These are phyloP conservation scores for Darevskia mixta DNA, from an alignment of 2,797 vertebrate genomes.

Conservation along the genomic window DNA sequence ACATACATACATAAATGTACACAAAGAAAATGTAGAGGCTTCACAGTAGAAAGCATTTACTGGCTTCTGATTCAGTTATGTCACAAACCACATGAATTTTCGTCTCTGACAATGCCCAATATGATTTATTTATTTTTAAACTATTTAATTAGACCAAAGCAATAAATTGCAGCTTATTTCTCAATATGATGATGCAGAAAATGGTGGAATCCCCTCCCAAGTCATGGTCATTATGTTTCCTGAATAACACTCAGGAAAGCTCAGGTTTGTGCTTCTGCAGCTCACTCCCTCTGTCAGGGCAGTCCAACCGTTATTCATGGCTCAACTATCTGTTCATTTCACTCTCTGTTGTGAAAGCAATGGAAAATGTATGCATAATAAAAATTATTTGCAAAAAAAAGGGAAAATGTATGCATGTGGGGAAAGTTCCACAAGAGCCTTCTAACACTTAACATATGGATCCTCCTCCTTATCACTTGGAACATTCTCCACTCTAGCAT, in stretches of 20 bases:
- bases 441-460: too few relatives aligned
- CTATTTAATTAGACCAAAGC: neutral
- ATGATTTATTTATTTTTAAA: neutral
- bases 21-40: neutral
- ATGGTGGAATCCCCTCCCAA: neutral
- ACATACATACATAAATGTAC: neutral
- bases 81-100: constrained; percentile 15
- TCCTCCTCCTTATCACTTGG: neutral
- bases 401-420: neutral
- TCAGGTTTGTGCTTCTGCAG: neutral
- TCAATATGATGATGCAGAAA: neutral
- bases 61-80: neutral
- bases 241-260: neutral
- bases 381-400: too few relatives aligned
- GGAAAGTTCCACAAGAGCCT: neutral
- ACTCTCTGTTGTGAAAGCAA: neutral
- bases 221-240: neutral
- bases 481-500: neutral
- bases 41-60: neutral
- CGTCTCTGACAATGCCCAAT: neutral
- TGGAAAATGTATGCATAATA: neutral
- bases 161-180: neutral
- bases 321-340: neutral
- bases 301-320: neutral
- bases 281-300: neutral